Percentiles rank a stretch among this genome's conserved stretches.
Evolutionary conservation across 2,888 invertebrate genomes (phyloP).

Genomic region (Ophion ellenae): DNA sequence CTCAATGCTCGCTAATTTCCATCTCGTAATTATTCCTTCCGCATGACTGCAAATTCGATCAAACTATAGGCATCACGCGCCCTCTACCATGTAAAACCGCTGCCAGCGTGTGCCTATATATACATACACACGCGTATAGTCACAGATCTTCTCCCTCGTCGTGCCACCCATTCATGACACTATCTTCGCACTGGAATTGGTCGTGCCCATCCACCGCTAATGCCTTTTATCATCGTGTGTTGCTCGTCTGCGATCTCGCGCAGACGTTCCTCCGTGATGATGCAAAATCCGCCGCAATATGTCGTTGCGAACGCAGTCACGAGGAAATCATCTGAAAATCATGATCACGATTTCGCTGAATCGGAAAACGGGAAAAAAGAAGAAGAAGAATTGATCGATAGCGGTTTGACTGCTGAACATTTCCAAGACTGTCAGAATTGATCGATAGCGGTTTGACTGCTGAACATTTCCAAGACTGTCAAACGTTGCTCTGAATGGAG

Average conservation of each 20-base stretch:
- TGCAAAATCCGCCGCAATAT: conserved; percentile 23
- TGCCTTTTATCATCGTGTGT: conserved; percentile 13
- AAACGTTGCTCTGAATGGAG: too few species aligned
- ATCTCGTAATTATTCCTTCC: conserved; percentile 75
- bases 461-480: not conserved
- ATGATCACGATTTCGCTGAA: not conserved
- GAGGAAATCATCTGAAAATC: not conserved
- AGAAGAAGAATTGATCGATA: not conserved
- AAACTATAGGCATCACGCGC: conserved; percentile 33
- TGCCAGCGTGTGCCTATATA: conserved; percentile 8
- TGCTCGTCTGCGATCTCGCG: not conserved
- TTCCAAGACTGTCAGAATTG: not conserved
- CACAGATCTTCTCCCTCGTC: not conserved
- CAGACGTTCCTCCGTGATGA: not conserved
- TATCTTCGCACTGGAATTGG: conserved; percentile 9
- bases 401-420: not conserved
- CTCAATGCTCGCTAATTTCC: conserved; percentile 73
- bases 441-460: too few species aligned
- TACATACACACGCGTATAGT: not conserved
- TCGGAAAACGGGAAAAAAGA: not conserved
- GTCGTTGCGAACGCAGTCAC: not conserved
- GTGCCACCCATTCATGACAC: conserved; percentile 1
- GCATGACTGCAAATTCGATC: conserved; percentile 71
- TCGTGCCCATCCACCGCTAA: not conserved
- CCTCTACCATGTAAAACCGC: conserved; percentile 44